Percentiles rank a stretch among this genome's conserved stretches.
phyloP scores from a whole-genome alignment of 2,888 invertebrate genomes.

The Caenorhabditis sp. region DNA sequence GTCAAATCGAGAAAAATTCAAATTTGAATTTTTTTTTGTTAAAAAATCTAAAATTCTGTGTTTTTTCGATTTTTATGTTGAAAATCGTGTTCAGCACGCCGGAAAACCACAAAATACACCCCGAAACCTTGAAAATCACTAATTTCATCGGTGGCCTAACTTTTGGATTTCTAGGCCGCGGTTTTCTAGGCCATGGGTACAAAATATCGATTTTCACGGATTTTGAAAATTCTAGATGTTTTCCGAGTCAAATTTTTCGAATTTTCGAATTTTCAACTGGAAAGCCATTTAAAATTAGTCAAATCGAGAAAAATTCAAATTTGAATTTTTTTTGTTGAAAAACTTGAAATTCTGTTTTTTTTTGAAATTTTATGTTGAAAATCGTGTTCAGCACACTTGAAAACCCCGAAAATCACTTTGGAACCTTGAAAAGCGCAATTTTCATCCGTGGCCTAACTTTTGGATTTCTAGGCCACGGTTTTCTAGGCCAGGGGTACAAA shows the following conservation, averaged over 20 bases:
- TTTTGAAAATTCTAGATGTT: background rate
- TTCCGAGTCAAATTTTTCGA: background rate
- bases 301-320: background rate
- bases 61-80: background rate
- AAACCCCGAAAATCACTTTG: background rate
- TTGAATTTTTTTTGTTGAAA: background rate
- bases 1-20: background rate
- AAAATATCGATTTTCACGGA: background rate
- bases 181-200: background rate
- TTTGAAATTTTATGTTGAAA: background rate
- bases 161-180: constrained; percentile 1
- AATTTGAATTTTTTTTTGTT: background rate
- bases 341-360: background rate
- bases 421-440: background rate
- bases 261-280: background rate
- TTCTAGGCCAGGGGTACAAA: background rate
- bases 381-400: background rate
- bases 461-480: background rate
- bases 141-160: background rate
- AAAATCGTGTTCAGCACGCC: background rate
- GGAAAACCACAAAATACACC: background rate
- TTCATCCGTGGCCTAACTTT: background rate
- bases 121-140: background rate
- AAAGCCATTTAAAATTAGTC: background rate
- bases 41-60: too few species aligned